A percentile compares a stretch with the other conserved stretches of the same genome.
Evolutionary conservation across 2,797 vertebrate genomes (phyloP).

Genomic region (Anabacerthia variegaticeps): DNA sequence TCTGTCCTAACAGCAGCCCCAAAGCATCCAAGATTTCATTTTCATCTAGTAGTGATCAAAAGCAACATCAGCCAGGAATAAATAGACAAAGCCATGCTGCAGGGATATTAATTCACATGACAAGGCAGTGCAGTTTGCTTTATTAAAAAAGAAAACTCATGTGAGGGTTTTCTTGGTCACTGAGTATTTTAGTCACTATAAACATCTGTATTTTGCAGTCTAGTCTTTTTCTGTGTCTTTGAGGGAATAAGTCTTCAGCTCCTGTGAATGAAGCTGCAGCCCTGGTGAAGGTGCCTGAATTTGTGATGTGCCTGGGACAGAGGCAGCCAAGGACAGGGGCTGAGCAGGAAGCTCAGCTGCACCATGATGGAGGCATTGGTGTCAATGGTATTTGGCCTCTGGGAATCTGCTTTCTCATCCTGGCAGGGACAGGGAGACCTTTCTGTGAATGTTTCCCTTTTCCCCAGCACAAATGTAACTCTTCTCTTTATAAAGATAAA

Average conservation of each 20-base stretch:
- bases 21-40: conserved; percentile 51
- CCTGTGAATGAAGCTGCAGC: neutral
- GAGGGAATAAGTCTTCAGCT: neutral
- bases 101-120: conserved; percentile 38
- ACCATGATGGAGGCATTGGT: neutral
- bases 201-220: neutral
- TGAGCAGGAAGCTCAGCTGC: neutral
- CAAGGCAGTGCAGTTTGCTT: conserved; percentile 23
- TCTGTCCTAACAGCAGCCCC: conserved; percentile 28
- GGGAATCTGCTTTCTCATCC: neutral
- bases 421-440: neutral
- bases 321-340: neutral
- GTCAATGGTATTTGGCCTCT: neutral
- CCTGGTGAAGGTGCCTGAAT: neutral
- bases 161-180: neutral
- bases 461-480: neutral
- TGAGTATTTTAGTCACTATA: neutral
- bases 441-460: neutral
- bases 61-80: conserved; percentile 53
- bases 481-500: neutral
- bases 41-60: conserved; percentile 54
- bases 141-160: conserved; percentile 39
- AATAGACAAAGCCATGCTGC: conserved; percentile 15
- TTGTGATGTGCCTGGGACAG: neutral
- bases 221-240: neutral